Base-by-base conservation (phyloP, 1,140 invertebrate genomes). In the Lepidostoma basale region DNA sequence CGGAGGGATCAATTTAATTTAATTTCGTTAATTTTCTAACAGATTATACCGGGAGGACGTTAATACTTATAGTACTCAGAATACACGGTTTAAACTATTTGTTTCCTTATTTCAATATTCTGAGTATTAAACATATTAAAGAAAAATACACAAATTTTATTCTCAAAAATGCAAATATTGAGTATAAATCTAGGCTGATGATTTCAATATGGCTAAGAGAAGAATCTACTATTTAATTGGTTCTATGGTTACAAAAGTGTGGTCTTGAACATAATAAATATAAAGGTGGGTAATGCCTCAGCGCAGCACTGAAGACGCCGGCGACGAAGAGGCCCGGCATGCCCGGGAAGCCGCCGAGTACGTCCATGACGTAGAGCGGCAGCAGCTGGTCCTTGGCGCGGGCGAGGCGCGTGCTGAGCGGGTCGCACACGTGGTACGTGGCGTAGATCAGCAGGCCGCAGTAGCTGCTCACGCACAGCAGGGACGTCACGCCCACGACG, bases 401-500 rank as follows among this genome's bases (percentile, higher is more conserved):
- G 0, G 86, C 88, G 26, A 89, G 76, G 80, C 88, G 76, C 16
- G 82, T 85, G 42, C 88, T 87, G 30, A 96, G 75, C 2, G 93
- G 93, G 84, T 97, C 94, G 76, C 94, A 97, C 62, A 89, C 85
- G 64, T 89, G 81, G 76, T 94, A 96, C 67, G 88, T 89, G 1
- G 93, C 93, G 76, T 89, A 95, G 14, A 93, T 89, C 5, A 94
- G 79, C 47, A 95, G 77, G 44, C 93, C 92, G 56, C 86, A 87
- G 75, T 88, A 94, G 16, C 83, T 88, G 66, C 88, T 88, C 12
- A 86, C 77, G 2, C 79, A 75, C 59, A 88, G 80, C 36, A 89
- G 75, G 5, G 80, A 39, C 10, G 84, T 66, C 9, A 84, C 75
- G 40, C 90, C 88, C 30, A 84, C 67, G 5, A 89, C 77, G 75